Evolutionary conservation across 2,113 vertebrate genomes (phyloP), one percentile per base, ranked within the genome.

Genomic region (Syngnathus scovelli): DNA sequence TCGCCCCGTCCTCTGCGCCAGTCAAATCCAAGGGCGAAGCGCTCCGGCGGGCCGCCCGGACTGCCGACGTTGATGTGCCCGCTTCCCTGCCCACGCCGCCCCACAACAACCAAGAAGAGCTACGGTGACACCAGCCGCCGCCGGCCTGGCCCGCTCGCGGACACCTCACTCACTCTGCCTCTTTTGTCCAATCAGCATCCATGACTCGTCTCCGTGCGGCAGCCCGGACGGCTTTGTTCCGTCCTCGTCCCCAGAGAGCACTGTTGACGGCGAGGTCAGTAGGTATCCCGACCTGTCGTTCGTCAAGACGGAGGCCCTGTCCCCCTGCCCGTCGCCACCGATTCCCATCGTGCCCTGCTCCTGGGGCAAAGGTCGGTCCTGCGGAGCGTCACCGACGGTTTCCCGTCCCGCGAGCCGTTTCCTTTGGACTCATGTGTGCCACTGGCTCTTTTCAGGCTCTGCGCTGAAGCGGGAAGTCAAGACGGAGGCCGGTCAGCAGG

Each of bases 61-160:
- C 92, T 8, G 41, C 16, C 15, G 44, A 48, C 0, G 95, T 99
- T 6, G 96, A 99, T 39, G 95, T 99, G 58, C 97, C 96, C 0
- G 95, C 96, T 66, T 99, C 96, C 0, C 91, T 99, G 39, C 97
- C 97, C 6, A 99, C 97, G 1, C 97, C 96, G 0, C 97, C 97
- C 13, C 97, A 99, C 81, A 98, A 94, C 88, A 96, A 94, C 76
- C 97, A 98, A 80, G 97, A 99, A 76, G 97, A 99, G 68, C 77
- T 98, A 67, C 92, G 96, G 97, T 98, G 75, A 59, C 49, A 18
- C 0, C n/a, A 2, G n/a, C 56, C 38, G 1, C 16, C 38, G 62
- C 21, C 2, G 3, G 3, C 0, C n/a, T 60, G 52, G 66, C 58
- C 0, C 2, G 37, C 38, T 4, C 0, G 6, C 13, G 1, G 39